Evolutionary conservation across 2,797 vertebrate species (phyloP).

Genomic region (Liparis tanakae): DNA sequence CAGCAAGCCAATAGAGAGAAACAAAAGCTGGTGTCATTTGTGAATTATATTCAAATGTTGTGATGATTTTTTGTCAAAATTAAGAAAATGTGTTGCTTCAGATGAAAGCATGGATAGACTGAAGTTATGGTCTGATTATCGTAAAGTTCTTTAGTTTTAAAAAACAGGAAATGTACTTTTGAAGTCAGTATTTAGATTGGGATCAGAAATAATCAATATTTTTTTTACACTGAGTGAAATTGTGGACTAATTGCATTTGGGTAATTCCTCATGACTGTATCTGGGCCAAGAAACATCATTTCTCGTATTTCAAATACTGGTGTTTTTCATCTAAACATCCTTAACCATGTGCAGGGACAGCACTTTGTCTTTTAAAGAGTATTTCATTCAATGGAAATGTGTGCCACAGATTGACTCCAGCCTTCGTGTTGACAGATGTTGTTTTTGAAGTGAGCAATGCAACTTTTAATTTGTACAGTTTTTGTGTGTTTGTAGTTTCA

Average conservation of each 20-base stretch:
- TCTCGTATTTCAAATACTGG: not conserved
- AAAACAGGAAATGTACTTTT: not conserved
- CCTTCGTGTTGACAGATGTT: slow-evolving; percentile 44
- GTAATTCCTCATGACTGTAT: not conserved
- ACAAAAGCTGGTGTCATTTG: not conserved
- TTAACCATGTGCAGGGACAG: slow-evolving; percentile 5
- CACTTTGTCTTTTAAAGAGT: not conserved
- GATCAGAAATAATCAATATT: not conserved
- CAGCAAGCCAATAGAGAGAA: not conserved
- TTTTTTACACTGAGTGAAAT: not conserved
- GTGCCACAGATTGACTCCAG: slow-evolving; percentile 30
- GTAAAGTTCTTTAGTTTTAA: not conserved
- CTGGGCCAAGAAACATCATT: not conserved
- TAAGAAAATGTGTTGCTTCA: not conserved
- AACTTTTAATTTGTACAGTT: slow-evolving; percentile 41
- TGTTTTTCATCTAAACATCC: not conserved
- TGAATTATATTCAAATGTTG: not conserved
- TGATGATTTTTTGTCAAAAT: not conserved
- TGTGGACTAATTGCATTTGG: not conserved
- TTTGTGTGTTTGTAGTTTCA: slow-evolving; percentile 36
- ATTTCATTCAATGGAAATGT: slow-evolving; percentile 8
- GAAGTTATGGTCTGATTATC: not conserved
- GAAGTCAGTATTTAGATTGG: not conserved
- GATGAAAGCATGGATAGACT: not conserved
- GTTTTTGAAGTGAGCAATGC: slow-evolving; percentile 36